Evolutionary conservation across 2,888 invertebrate genomes (phyloP).

Genomic region (Prosopocoilus inquinatus): DNA sequence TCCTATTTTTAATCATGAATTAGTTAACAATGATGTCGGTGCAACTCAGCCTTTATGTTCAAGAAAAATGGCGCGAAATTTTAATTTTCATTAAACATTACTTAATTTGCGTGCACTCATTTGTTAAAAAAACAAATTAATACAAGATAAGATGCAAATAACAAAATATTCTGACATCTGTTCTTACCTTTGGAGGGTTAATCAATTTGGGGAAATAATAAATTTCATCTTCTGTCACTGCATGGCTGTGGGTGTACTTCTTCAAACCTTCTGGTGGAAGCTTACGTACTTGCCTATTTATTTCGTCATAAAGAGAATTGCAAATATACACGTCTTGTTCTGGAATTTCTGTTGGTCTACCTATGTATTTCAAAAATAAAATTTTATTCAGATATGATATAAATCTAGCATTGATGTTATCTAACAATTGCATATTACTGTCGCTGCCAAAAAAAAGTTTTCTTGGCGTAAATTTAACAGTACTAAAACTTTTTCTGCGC

Average conservation of each 20-base stretch:
- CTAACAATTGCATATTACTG: too few relatives aligned
- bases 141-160: not conserved
- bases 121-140: not conserved
- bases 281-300: conserved; percentile 74
- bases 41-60: too few relatives aligned
- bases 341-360: conserved; percentile 88
- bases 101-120: too few relatives aligned
- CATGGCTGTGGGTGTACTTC: conserved; percentile 76
- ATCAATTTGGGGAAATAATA: conserved; percentile 75
- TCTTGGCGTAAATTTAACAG: too few relatives aligned
- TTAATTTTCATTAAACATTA: too few relatives aligned
- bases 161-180: too few relatives aligned
- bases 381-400: too few relatives aligned
- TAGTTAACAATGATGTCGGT: too few relatives aligned
- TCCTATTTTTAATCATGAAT: too few relatives aligned
- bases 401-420: too few relatives aligned
- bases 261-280: conserved; percentile 69
- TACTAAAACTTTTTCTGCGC: too few relatives aligned
- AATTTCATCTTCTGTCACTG: conserved; percentile 91
- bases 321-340: conserved; percentile 93
- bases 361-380: conserved; percentile 50
- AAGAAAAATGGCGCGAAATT: not conserved
- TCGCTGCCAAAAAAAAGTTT: too few relatives aligned
- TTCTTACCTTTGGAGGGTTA: conserved; percentile 60
- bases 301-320: conserved; percentile 88